phyloP scores from a whole-genome alignment of 2,797 vertebrate species.

The Octomys mimax region DNA sequence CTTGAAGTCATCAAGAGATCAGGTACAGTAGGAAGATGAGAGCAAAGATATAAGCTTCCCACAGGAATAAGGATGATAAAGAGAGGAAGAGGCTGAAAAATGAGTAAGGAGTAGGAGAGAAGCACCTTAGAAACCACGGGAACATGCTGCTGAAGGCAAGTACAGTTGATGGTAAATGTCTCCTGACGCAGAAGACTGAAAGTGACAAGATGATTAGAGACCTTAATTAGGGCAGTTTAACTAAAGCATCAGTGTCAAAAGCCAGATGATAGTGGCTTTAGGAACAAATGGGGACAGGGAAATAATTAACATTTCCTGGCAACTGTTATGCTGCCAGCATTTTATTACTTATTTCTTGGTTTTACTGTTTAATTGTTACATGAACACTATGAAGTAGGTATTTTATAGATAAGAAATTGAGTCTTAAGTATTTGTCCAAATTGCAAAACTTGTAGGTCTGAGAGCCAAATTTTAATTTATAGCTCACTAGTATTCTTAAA shows the following conservation, averaged over 20 bases:
- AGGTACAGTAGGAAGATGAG: background rate
- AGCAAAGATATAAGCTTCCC: background rate
- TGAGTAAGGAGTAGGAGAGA: background rate
- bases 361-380: constrained; percentile 37
- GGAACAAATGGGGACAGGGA: background rate
- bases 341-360: background rate
- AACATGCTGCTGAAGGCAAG: background rate
- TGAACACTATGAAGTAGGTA: background rate
- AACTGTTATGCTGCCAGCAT: background rate
- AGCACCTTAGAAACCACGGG: background rate
- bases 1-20: background rate
- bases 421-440: constrained; percentile 2
- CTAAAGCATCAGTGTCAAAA: constrained; percentile 38
- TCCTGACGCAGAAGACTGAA: background rate
- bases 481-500: constrained; percentile 21
- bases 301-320: background rate
- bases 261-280: constrained; percentile 22
- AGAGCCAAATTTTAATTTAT: constrained; percentile 32
- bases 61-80: background rate
- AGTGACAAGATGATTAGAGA: background rate
- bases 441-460: background rate
- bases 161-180: background rate
- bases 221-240: constrained; percentile 47
- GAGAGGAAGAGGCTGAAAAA: background rate
- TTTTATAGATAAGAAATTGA: constrained; percentile 35